phyloP scores from a whole-genome alignment of 2,888 invertebrate species.

The Macrosoma leucophasiata region DNA sequence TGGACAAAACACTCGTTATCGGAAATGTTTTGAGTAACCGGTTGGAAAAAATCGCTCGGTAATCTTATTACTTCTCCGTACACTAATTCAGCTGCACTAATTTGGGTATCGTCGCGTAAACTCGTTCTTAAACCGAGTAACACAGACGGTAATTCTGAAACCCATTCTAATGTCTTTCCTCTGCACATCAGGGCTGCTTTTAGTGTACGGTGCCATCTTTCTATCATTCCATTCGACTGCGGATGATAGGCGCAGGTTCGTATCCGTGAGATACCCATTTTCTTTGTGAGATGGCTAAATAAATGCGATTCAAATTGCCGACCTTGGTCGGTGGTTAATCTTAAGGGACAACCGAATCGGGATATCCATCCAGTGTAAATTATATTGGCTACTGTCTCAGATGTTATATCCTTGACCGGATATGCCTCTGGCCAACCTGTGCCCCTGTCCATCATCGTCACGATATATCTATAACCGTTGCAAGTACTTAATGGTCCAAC shows the following conservation, averaged over 20 bases:
- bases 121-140: slow-evolving; percentile 25
- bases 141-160: slow-evolving; percentile 23
- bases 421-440: no score
- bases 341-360: slow-evolving; percentile 6
- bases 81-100: slow-evolving; percentile 28
- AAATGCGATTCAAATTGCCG: slow-evolving; percentile 15
- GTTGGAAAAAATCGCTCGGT: slow-evolving; percentile 28
- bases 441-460: no score
- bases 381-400: no score
- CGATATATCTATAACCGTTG: no score
- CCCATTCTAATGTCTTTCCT: slow-evolving; percentile 24
- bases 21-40: not conserved
- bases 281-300: slow-evolving; percentile 16
- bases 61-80: slow-evolving; percentile 28
- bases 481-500: no score
- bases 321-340: slow-evolving; percentile 7
- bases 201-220: no score
- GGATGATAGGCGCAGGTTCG: no score
- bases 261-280: slow-evolving; percentile 20
- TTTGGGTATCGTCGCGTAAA: slow-evolving; percentile 15
- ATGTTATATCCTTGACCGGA: no score
- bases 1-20: not conserved
- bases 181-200: no score
- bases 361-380: slow-evolving; percentile 4
- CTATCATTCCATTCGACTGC: no score